phyloP scores from a whole-genome alignment of 1,140 invertebrate species.

The Littorina saxatilis region DNA sequence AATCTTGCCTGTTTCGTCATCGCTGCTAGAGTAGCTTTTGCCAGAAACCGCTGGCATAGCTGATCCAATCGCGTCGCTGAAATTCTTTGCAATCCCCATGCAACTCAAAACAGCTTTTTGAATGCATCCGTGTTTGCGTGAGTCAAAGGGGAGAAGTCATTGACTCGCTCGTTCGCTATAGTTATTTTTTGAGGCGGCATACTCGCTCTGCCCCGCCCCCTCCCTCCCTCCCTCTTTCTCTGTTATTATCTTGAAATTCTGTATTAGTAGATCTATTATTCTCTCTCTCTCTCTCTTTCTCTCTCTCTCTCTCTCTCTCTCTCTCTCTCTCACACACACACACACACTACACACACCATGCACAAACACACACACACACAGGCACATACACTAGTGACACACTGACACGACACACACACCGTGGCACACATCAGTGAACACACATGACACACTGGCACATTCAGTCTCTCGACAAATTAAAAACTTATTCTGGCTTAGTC shows the following conservation, averaged over 20 bases:
- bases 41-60: slow-evolving; percentile 8
- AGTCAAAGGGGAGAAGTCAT: slow-evolving; percentile 1
- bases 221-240: not conserved
- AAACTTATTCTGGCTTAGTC: not conserved
- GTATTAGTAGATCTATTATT: no score
- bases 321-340: no score
- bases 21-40: not conserved
- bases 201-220: not conserved
- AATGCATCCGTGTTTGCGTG: not conserved
- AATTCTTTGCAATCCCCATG: not conserved
- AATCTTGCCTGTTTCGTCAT: slow-evolving; percentile 25
- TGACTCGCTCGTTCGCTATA: not conserved
- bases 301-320: not conserved
- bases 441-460: not conserved
- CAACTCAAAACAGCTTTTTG: not conserved
- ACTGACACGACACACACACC: not conserved
- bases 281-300: no score
- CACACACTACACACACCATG: not conserved
- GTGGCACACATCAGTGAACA: not conserved
- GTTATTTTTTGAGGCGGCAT: no score
- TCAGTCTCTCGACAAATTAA: not conserved
- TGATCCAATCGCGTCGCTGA: not conserved
- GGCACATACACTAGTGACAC: not conserved
- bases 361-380: not conserved
- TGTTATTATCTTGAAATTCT: not conserved